Evolutionary conservation across 2,113 vertebrate species (phyloP), one percentile per base, ranked within the genome.

Genomic region (Microcebus lehilahytsara): DNA sequence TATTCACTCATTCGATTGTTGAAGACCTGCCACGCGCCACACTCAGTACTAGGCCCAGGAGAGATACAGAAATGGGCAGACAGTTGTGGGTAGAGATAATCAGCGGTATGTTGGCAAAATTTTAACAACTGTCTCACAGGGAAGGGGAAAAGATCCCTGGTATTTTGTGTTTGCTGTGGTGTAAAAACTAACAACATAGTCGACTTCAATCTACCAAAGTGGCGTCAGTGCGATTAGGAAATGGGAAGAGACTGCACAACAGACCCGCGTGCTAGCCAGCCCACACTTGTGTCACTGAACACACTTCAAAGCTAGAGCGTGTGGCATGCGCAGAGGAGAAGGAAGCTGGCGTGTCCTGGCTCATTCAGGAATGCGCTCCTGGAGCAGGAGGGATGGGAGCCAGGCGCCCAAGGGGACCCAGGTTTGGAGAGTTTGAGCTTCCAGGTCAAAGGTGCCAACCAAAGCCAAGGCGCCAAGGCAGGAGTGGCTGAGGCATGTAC

Each of bases 351-450:
- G 34, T 1, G 42, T 4, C 7, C 3, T 14, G 3, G 23, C 12
- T 91, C 67, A 14, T 58, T 88, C 46, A 67, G 34, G 14, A 62
- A 89, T 64, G 2, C 0, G 11, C 8, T 64, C 62, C 62, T 46
- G 4, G 4, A 53, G 19, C 23, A 60, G 37, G 12, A 75, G 1
- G 6, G 58, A 37, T 19, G 16, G 27, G 16, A 3, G 0, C 3
- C 14, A 27, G n/a, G 51, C 5, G 30, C 13, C 19, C n/a, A 85
- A 22, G 17, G 51, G n/a, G 17, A n/a, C 51, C 51, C 64, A 40
- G 10, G 10, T 22, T 93, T 64, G 66, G 10, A 49, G 49, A 49
- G 49, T 12, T 49, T 49, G 12, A 11, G 19, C 37, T 85, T 60
- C 83, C 81, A 49, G 32, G 40, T 34, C 40, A 72, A 79, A 84